Base-by-base conservation (phyloP, 1,140 invertebrate species). In the Lordiphosa clarofinis region DNA sequence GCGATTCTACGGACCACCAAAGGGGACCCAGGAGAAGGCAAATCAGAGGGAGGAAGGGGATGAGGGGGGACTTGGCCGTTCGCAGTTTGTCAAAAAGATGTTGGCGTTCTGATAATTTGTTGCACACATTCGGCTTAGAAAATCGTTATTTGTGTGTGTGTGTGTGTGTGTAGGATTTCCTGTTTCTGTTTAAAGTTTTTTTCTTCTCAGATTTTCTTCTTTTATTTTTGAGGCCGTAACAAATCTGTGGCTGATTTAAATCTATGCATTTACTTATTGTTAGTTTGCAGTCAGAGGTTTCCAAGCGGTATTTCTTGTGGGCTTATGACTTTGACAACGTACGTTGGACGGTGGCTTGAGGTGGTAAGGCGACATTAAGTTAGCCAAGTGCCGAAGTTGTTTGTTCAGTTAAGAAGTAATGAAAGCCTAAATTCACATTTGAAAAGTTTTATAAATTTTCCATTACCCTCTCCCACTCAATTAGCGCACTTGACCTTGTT, bases 41-140 rank as follows among this genome's bases (percentile, higher is more conserved):
- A 36, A n/a, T 19, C 15, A 47, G 35, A 12, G 47, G 11, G 36
- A 11, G 5, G 37, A 19, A 33, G 47, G 12, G n/a, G 8, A 40
- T 15, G 19, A 19, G 33, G 40, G 10, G n/a, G 49, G 56, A 39
- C 44, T 50, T 49, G 55, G 49, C 64, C 56, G 65, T 84, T 84
- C 58, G 78, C 78, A 84, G 78, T 84, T 84, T 84, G 78, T 84
- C 78, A 84, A 84, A 84, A 84, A 84, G 78, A 84, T 84, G 78
- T 84, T 84, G 78, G 78, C 78, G 78, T 84, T 84, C 84, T 84
- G 78, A 84, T 84, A 84, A 84, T 84, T 84, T 84, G 67, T 72
- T 72, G 49, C 63, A 72, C 54, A 68, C 39, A 44, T 28, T 28
- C 35, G 55, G 47, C 63, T 57, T 39, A 50, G 60, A 54, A 57